phyloP scores from a whole-genome alignment of 2,797 vertebrate genomes.

The Oreochromis mossambicus region DNA sequence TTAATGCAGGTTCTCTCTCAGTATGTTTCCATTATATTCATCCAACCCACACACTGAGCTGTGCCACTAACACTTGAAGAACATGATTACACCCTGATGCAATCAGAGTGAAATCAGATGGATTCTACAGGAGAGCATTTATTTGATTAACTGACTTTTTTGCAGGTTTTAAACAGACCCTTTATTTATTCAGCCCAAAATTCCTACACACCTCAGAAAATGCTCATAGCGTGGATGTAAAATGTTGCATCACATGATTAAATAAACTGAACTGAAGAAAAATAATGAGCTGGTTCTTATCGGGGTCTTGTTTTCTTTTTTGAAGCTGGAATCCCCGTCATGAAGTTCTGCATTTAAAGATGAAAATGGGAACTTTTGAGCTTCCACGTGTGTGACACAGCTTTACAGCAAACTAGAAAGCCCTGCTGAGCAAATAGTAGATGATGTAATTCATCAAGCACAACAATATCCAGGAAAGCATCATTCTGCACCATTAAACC shows the following conservation, averaged over 20 bases:
- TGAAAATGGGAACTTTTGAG: not conserved
- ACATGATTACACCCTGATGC: too few relatives aligned
- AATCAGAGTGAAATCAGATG: not conserved
- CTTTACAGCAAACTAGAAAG: not conserved
- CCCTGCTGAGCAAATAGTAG: not conserved
- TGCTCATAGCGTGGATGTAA: not conserved
- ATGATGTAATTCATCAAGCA: not conserved
- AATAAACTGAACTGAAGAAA: not conserved
- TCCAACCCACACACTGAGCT: not conserved
- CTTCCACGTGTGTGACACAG: not conserved
- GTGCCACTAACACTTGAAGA: not conserved
- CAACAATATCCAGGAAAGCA: not conserved
- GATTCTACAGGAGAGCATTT: not conserved
- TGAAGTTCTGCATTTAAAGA: not conserved
- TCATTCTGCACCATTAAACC: not conserved
- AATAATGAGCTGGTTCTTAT: not conserved
- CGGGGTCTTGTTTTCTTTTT: not conserved
- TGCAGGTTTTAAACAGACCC: not conserved
- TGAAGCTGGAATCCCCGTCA: not conserved
- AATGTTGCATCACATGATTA: not conserved
- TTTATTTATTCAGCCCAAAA: not conserved
- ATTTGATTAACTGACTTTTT: not conserved
- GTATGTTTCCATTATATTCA: not conserved
- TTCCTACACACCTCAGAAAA: not conserved
- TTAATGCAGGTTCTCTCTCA: not conserved